Conservation (phyloP, 2,797 vertebrate species). For the Microctenopoma lineatum region DNA sequence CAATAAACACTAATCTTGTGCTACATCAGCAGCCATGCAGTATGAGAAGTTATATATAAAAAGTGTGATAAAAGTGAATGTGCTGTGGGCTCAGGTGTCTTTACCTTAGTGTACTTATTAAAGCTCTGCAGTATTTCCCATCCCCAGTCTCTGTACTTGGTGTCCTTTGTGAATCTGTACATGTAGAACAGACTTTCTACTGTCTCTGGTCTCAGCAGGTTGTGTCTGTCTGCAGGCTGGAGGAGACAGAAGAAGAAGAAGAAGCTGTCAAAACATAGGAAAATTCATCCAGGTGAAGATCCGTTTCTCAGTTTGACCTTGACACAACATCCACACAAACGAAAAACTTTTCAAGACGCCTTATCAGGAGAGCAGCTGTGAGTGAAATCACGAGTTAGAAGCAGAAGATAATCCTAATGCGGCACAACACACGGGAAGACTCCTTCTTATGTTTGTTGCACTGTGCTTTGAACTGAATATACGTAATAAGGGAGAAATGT, state of each 20-base stretch:
- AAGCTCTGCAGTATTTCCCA: conserved; percentile 96
- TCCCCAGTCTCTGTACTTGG: conserved; percentile 96
- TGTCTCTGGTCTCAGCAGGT: conserved; percentile 93
- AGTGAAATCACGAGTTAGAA: conserved; percentile 2
- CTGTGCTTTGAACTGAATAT: not conserved
- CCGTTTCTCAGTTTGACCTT: conserved; percentile 2
- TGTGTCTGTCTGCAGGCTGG: conserved; percentile 96
- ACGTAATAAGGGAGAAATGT: not conserved
- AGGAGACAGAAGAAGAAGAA: not conserved
- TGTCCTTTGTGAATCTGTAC: conserved; percentile 90
- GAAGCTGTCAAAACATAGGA: not conserved
- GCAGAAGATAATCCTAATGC: not conserved
- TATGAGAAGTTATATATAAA: too few species aligned
- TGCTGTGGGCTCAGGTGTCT: not conserved
- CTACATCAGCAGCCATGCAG: too few species aligned
- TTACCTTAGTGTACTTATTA: conserved; percentile 91
- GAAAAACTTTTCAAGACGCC: conserved; percentile 6
- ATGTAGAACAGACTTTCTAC: conserved; percentile 98
- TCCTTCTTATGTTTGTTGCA: not conserved
- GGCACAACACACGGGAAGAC: not conserved
- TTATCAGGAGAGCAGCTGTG: not conserved
- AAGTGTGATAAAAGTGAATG: too few species aligned
- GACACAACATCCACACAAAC: conserved; percentile 2
- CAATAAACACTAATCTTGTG: too few species aligned
- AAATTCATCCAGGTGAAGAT: not conserved